phyloP scores from a whole-genome alignment of 2,113 vertebrate species.

The Tapirus terrestris region DNA sequence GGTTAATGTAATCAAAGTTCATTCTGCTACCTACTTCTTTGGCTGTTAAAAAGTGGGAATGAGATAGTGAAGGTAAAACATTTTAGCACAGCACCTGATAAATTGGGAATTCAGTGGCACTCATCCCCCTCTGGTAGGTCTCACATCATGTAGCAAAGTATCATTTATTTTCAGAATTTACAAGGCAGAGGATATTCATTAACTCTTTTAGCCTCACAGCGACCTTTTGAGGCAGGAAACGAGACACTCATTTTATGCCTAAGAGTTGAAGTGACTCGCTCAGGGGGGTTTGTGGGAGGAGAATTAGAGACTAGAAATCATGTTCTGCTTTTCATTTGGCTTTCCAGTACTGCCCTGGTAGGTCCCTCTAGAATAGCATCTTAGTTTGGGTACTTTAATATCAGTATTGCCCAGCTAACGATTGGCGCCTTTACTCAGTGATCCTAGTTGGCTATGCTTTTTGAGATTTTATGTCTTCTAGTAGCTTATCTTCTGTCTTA shows the following conservation, averaged over 20 bases:
- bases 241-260: background rate
- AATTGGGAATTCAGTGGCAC: background rate
- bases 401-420: background rate
- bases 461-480: background rate
- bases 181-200: background rate
- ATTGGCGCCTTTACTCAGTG: background rate
- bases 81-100: background rate
- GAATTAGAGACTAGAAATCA: background rate
- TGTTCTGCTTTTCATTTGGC: background rate
- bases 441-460: background rate
- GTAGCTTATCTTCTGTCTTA: background rate
- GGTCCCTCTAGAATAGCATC: background rate
- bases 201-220: background rate
- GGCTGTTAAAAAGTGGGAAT: background rate
- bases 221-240: background rate
- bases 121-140: background rate
- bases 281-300: background rate
- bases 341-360: background rate
- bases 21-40: background rate
- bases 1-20: background rate
- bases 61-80: background rate
- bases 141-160: too few species aligned
- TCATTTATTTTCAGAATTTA: background rate
- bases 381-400: background rate
- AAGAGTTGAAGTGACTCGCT: background rate